These are phyloP conservation scores for Brachirus orientalis DNA, from an alignment of 2,113 vertebrate genomes.

Conservation along the genomic window DNA sequence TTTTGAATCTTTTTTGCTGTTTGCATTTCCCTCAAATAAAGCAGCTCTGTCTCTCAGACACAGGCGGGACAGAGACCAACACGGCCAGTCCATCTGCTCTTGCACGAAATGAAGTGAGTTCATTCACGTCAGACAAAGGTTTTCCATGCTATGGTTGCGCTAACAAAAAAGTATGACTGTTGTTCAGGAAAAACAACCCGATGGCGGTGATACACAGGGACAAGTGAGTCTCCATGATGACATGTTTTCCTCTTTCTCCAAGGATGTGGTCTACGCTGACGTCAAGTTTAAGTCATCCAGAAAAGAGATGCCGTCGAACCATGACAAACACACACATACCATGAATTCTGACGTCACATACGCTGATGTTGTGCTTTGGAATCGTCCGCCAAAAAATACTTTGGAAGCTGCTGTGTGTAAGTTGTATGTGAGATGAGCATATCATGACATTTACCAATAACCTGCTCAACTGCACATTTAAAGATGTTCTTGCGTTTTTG, in stretches of 20 bases:
- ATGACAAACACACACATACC: background rate
- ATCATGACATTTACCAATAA: no score
- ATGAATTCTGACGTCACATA: conserved; percentile 33
- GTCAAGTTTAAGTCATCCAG: conserved; percentile 13
- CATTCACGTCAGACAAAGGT: background rate
- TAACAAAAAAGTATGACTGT: background rate
- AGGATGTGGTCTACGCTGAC: conserved; percentile 63
- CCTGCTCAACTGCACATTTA: no score
- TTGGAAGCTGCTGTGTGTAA: background rate
- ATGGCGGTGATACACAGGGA: background rate
- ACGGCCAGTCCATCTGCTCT: conserved; percentile 6
- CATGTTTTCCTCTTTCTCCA: background rate
- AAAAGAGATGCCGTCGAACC: background rate
- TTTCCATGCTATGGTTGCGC: background rate
- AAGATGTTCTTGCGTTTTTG: no score
- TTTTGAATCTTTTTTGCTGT: background rate
- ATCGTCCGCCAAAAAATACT: background rate
- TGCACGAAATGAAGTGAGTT: conserved; percentile 42
- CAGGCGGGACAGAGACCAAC: background rate
- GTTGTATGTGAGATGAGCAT: no score
- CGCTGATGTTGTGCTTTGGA: conserved; percentile 19
- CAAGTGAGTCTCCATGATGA: background rate
- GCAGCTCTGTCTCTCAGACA: conserved; percentile 37
- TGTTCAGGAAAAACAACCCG: background rate
- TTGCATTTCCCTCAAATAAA: conserved; percentile 9